Base-by-base conservation (phyloP, 2,888 invertebrate genomes). In the Bhutanitis thaidina region DNA sequence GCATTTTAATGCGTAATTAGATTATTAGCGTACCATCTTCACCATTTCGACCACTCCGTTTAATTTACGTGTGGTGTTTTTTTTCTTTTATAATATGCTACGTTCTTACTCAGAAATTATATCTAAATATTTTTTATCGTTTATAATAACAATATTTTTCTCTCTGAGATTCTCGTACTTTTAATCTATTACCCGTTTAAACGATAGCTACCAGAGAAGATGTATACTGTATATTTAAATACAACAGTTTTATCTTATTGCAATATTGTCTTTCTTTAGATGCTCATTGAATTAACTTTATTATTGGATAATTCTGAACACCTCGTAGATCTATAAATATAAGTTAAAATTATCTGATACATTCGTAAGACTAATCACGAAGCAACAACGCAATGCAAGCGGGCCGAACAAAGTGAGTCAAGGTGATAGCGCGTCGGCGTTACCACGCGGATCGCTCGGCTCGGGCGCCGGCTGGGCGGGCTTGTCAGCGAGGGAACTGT, bases 401-500 rank as follows among this genome's bases (percentile, higher is more conserved):
- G 74, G 77, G 75, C 76, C 75, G 73, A 68, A 77, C 70, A 71
- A 87, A 83, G 77, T 86, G 80, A 87, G 87, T 86, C 87, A 88
- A 88, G 87, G 87, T 85, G 81, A 85, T 71, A 70, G 60, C 61
- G 60, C 72, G 68, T 74, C 82, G 81, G 59, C 70, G 87, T 88
- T 89, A 78, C 87, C 68, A 87, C 80, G 84, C 86, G 87, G 86
- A 81, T 76, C 74, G 53, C 45, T 38, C 40, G 13, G 32, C 40
- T 3, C 40, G 36, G 48, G 43, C 43, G 38, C 43, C 15, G 43
- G 13, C 36, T 9, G 36, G 41, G 36, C 51, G 46, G 44, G 29
- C 39, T 39, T 30, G 10, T 25, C 30, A 25, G 36, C 20, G 12
- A 34, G 32, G 9, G 16, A 20, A 14, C 27, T 13, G 37, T 29